Conservation (phyloP, 2,797 vertebrate genomes). For the Euthynnus affinis region DNA sequence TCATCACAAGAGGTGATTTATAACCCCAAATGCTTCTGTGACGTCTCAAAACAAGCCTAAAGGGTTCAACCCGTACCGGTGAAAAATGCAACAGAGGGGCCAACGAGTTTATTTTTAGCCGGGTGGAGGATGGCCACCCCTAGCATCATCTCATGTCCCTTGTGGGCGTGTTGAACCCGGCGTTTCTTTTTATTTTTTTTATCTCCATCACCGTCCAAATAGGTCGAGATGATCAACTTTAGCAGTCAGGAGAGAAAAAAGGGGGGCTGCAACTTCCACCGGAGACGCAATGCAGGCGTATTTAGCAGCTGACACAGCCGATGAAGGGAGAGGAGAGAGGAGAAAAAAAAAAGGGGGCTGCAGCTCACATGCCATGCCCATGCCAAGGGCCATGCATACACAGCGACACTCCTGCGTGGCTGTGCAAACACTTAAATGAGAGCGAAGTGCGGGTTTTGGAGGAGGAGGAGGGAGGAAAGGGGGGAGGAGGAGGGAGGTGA, state of each 20-base stretch:
- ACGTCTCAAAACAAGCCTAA: conserved; percentile 37
- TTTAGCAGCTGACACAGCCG: conserved; percentile 62
- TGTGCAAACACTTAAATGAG: not conserved
- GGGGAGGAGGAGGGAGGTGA: too few relatives aligned
- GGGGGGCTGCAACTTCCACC: conserved; percentile 34
- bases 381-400: conserved; percentile 48
- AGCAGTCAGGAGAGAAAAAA: not conserved
- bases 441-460: not conserved
- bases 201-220: conserved; percentile 7
- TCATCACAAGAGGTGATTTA: conserved; percentile 50
- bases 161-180: not conserved
- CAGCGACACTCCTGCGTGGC: conserved; percentile 34
- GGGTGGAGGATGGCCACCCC: conserved; percentile 21
- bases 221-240: conserved; percentile 12
- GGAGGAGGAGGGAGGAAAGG: too few relatives aligned
- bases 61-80: conserved; percentile 9
- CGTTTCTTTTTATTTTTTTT: too few relatives aligned
- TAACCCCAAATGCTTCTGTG: not conserved
- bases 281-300: conserved; percentile 75
- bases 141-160: conserved; percentile 9
- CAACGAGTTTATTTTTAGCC: conserved; percentile 46
- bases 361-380: conserved; percentile 63
- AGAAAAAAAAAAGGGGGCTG: too few relatives aligned
- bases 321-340: too few relatives aligned
- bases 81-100: conserved; percentile 39